Conservation (phyloP, 1,140 invertebrate species). For the Atopsyche davidsoni region DNA sequence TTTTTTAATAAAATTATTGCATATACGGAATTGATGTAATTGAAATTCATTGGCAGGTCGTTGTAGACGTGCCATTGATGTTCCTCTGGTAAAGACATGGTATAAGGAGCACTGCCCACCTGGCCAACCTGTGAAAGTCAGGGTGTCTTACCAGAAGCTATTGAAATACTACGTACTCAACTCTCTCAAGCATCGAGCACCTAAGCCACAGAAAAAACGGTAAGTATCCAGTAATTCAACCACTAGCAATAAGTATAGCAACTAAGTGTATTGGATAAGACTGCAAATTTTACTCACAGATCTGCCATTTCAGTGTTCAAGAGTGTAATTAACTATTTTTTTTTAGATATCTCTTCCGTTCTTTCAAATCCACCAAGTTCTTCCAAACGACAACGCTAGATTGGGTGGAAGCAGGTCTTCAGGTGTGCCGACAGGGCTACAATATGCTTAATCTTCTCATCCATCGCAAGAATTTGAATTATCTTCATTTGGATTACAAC, state of each 20-base stretch:
- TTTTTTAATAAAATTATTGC: too few species aligned
- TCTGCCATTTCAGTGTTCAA: background rate
- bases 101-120: slow-evolving; percentile 97
- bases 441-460: slow-evolving; percentile 99
- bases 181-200: slow-evolving; percentile 92
- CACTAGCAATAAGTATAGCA: background rate
- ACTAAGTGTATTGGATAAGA: slow-evolving; percentile 5
- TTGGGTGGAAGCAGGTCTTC: slow-evolving; percentile 98
- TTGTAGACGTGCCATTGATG: slow-evolving; percentile 86
- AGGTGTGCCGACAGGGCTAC: slow-evolving; percentile 98
- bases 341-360: slow-evolving; percentile 83
- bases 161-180: slow-evolving; percentile 98
- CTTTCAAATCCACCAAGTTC: slow-evolving; percentile 99
- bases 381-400: slow-evolving; percentile 99
- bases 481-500: slow-evolving; percentile 99
- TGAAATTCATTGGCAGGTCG: slow-evolving; percentile 51
- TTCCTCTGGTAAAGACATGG: slow-evolving; percentile 97
- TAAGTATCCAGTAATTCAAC: slow-evolving; percentile 33
- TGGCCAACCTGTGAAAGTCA: slow-evolving; percentile 97
- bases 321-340: slow-evolving; percentile 8
- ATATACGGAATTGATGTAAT: too few species aligned
- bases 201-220: slow-evolving; percentile 98
- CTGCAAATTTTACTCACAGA: too few species aligned
- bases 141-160: slow-evolving; percentile 98
- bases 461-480: slow-evolving; percentile 99